Evolutionary conservation across 2,888 invertebrate species (phyloP).

Genomic region (Tiliacea citrago): DNA sequence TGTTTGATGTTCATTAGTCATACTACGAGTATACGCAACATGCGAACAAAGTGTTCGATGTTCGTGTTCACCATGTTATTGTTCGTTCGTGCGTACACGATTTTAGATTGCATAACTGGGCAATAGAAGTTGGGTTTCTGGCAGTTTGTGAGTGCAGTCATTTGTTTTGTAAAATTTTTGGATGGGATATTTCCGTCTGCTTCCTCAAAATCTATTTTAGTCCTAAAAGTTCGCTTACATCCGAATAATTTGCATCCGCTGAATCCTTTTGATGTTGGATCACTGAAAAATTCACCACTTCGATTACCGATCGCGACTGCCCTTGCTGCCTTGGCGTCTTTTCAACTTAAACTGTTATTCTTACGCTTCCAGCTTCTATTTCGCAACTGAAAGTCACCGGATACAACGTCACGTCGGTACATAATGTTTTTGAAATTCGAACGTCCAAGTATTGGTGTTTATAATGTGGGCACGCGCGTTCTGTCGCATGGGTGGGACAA

Average conservation of each 20-base stretch:
- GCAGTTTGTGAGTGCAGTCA: neutral
- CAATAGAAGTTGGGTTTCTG: too few species aligned
- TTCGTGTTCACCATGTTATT: too few species aligned
- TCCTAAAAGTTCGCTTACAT: neutral
- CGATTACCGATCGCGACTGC: conserved; percentile 32
- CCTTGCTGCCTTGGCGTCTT: conserved; percentile 46
- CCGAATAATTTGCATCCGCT: neutral
- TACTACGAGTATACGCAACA: too few species aligned
- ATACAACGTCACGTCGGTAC: conserved; percentile 87
- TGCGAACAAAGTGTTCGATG: too few species aligned
- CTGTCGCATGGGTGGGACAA: conserved; percentile 87
- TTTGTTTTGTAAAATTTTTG: neutral
- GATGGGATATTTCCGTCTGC: neutral
- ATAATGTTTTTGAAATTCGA: conserved; percentile 88
- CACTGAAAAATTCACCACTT: conserved; percentile 13
- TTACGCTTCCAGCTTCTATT: conserved; percentile 59
- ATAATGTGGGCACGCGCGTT: conserved; percentile 86
- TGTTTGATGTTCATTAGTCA: too few species aligned
- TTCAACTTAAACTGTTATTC: conserved; percentile 58
- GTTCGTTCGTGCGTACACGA: too few species aligned
- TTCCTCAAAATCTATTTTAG: conserved; percentile 5
- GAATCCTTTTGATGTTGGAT: conserved; percentile 23
- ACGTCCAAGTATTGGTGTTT: conserved; percentile 86
- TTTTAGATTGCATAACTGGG: neutral
- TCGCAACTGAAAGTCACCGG: conserved; percentile 83